Base-by-base conservation (phyloP, 2,113 vertebrate species). In the Entomyzon cyanotis region DNA sequence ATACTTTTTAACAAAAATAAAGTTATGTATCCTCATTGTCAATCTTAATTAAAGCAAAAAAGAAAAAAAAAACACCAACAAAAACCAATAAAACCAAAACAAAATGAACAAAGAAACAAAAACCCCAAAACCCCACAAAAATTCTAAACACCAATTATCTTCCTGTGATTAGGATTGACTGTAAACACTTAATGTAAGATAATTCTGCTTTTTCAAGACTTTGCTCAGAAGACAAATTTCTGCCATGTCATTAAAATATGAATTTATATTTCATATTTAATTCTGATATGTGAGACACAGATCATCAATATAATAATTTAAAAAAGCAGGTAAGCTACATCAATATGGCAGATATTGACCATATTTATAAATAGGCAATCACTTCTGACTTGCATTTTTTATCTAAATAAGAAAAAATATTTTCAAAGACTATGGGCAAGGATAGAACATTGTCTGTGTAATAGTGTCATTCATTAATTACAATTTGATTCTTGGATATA, bases 71-170 rank as follows among this genome's bases (percentile, higher is more conserved):
- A 15, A 64, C 19, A 7, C 4, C 23, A 49, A 35, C 8, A 67
- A 76, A 75, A 44, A 41, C 3, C 2, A 2, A 8, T 39, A n/a
- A 82, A 49, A 12, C 3, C 20, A 12, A 20, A 56, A 41, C 2
- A 8, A 55, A 74, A 47, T 33, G 17, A 50, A 41, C 23, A 74
- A 18, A 9, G 3, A 28, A 49, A 35, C 8, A 67, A 67, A 75
- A 44, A 41, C 4, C 2, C 2, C 7, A n/a, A 73, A 35, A 30
- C 1, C 0, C 2, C 14, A 47, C 5, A 7, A 17, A 79, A 56
- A 41, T 25, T 37, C 24, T 37, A 84, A 56, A 53, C 7, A 30
- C 8, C 11, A n/a, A 5, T 56, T 78, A 11, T 22, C 6, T 58
- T 39, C 37, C 25, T 41, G 8, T 83, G 17, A 87, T 83, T 68